These are phyloP conservation scores for Orthosia cruda DNA, from an alignment of 2,888 invertebrate species.

Conservation along the genomic window DNA sequence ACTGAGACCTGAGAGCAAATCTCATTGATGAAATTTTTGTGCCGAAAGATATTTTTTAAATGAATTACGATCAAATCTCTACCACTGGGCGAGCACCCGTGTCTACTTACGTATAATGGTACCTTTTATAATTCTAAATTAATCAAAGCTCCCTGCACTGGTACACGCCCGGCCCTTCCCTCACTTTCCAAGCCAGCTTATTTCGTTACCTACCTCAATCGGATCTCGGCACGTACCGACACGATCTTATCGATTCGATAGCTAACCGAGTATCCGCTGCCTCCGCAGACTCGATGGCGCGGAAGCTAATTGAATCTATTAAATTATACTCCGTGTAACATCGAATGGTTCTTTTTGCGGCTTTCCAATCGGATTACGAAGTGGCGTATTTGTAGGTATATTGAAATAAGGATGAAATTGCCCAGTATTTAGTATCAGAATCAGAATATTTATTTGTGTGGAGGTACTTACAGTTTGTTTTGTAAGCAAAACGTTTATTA, in stretches of 20 bases:
- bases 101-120: neutral
- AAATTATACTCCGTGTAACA: constrained; percentile 31
- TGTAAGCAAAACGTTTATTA: neutral
- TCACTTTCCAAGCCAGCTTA: constrained; percentile 1
- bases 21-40: too few relatives aligned
- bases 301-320: constrained; percentile 44
- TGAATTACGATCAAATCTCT: too few relatives aligned
- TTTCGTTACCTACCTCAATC: constrained; percentile 12
- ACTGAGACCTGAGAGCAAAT: too few relatives aligned
- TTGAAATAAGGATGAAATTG: neutral
- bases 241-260: constrained; percentile 34
- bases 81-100: neutral
- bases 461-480: neutral
- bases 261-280: constrained; percentile 27
- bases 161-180: neutral
- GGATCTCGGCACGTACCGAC: neutral
- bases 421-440: too few relatives aligned
- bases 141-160: neutral
- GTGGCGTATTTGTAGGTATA: neutral
- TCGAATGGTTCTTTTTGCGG: constrained; percentile 17
- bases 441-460: too few relatives aligned
- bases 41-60: too few relatives aligned
- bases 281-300: constrained; percentile 30
- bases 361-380: constrained; percentile 5
- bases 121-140: neutral